Percentiles rank a stretch among this genome's conserved stretches.
These are phyloP conservation scores for Drosophila pseudoobscura DNA, from an alignment of 1,140 invertebrate species.

Conservation along the genomic window DNA sequence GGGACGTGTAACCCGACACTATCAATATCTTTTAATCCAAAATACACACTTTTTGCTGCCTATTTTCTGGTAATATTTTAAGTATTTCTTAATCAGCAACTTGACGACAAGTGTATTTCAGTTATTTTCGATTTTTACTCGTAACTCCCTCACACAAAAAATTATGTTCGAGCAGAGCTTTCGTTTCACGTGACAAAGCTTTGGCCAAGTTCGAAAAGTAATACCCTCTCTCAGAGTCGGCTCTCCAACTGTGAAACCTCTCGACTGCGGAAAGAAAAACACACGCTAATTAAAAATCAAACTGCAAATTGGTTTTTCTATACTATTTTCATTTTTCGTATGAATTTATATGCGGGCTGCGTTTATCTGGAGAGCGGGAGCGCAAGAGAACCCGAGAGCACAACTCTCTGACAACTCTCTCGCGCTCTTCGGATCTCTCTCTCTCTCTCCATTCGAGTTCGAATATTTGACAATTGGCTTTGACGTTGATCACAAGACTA, in stretches of 20 bases:
- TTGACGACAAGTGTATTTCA: slow-evolving; percentile 7
- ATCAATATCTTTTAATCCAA: background rate
- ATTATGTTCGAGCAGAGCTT: slow-evolving; percentile 60
- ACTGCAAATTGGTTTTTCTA: background rate
- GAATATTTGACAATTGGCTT: slow-evolving; percentile 75
- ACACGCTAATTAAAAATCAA: background rate
- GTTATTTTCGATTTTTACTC: slow-evolving; percentile 25
- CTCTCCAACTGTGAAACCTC: no score
- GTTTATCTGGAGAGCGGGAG: slow-evolving; percentile 25
- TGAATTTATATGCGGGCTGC: slow-evolving; percentile 23
- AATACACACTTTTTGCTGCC: no score
- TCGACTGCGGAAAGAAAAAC: background rate
- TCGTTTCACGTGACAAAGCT: slow-evolving; percentile 77
- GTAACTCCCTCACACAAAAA: slow-evolving; percentile 31
- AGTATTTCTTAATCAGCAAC: background rate
- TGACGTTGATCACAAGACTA: slow-evolving; percentile 77
- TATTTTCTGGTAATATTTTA: slow-evolving; percentile 9
- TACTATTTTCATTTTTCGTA: background rate
- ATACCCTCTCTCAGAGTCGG: slow-evolving; percentile 20
- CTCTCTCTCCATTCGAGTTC: slow-evolving; percentile 62
- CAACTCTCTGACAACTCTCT: no score
- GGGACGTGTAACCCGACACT: background rate
- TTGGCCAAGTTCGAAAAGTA: slow-evolving; percentile 70
- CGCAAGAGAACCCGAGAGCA: slow-evolving; percentile 14
- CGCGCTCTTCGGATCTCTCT: slow-evolving; percentile 16